Percentiles rank a stretch among this genome's conserved stretches.
These are phyloP conservation scores for Helicorthomorpha holstii DNA, from an alignment of 1,140 invertebrate genomes.

Conservation along the genomic window DNA sequence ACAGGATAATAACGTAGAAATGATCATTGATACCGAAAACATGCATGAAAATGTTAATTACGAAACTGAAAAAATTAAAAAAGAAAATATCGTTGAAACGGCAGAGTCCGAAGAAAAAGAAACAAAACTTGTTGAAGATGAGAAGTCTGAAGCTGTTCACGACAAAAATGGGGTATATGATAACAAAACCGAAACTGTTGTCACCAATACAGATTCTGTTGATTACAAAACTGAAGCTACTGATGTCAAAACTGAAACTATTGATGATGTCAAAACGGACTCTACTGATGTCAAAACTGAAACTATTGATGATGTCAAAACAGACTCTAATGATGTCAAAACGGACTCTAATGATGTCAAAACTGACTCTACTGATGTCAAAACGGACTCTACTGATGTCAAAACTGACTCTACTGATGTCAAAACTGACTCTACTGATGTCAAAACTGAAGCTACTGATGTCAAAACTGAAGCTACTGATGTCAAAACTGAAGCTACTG, in stretches of 20 bases:
- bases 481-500: no score
- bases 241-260: constrained; percentile 2
- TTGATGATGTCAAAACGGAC: not conserved
- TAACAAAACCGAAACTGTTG: constrained; percentile 15
- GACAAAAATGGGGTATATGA: constrained; percentile 10
- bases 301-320: not conserved
- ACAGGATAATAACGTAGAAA: constrained; percentile 1
- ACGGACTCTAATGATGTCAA: not conserved
- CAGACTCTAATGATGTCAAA: not conserved
- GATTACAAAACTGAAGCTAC: no score
- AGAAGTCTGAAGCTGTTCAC: constrained; percentile 3
- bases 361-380: no score
- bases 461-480: no score
- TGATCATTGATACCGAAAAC: not conserved
- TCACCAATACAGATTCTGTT: constrained; percentile 5
- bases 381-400: no score
- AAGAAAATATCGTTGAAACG: constrained; percentile 33
- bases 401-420: no score
- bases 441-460: no score
- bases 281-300: not conserved
- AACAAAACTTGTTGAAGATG: constrained; percentile 9
- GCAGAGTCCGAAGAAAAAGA: constrained; percentile 10
- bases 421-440: no score
- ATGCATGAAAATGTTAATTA: not conserved
- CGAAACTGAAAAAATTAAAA: no score